A percentile compares a stretch with the other conserved stretches of the same genome.
These are phyloP conservation scores for Halcyon leucocephala DNA, from an alignment of 2,797 vertebrate genomes.

Conservation along the genomic window DNA sequence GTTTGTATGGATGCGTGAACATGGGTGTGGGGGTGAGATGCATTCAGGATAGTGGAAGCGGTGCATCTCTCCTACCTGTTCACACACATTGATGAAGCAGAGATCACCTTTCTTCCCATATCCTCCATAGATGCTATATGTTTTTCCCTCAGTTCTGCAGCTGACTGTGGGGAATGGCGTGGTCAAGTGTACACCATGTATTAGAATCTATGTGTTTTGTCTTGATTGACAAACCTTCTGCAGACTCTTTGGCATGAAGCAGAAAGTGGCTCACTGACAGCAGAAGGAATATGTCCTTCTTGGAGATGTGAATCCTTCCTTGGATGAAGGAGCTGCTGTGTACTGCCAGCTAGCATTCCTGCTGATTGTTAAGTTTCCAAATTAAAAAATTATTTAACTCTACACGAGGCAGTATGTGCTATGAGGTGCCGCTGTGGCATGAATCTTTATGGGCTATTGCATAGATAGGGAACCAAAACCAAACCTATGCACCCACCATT, in stretches of 20 bases:
- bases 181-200: not conserved
- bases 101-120: not conserved
- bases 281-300: slow-evolving; percentile 40
- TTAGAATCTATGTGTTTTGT: slow-evolving; percentile 38
- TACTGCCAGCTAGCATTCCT: slow-evolving; percentile 61
- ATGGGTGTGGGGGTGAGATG: not conserved
- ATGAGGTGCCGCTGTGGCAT: not conserved
- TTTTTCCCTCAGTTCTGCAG: not conserved
- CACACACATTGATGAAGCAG: not conserved
- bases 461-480: not conserved
- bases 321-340: slow-evolving; percentile 42
- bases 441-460: not conserved
- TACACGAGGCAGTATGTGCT: not conserved
- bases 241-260: not conserved
- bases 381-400: slow-evolving; percentile 38
- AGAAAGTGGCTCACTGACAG: slow-evolving; percentile 44
- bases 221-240: slow-evolving; percentile 45
- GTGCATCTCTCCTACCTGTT: not conserved
- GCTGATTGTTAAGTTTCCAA: slow-evolving; percentile 45
- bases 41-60: not conserved
- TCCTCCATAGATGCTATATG: not conserved
- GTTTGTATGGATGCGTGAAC: not conserved
- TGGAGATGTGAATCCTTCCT: slow-evolving; percentile 35
- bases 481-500: not conserved
- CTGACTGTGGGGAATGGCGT: not conserved